A percentile compares a stretch with the other conserved stretches of the same genome.
phyloP scores from a whole-genome alignment of 2,888 invertebrate species.

The Cantharis rustica region DNA sequence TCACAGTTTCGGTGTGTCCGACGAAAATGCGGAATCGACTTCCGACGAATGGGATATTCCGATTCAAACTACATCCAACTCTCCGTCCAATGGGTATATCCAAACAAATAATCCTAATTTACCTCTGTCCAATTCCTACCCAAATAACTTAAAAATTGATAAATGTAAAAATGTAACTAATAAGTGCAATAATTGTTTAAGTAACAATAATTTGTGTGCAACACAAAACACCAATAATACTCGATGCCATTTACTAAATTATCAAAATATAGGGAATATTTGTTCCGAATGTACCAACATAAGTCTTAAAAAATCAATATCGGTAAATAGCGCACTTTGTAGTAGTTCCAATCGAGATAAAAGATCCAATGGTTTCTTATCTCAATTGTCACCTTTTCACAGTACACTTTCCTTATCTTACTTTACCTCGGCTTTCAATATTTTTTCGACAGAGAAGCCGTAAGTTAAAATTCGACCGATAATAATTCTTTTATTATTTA shows the following conservation, averaged over 20 bases:
- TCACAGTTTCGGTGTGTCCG: not conserved
- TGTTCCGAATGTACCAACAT: not conserved
- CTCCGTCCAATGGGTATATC: slow-evolving; percentile 34
- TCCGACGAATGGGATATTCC: slow-evolving; percentile 16
- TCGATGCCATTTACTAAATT: not conserved
- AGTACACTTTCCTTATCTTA: slow-evolving; percentile 40
- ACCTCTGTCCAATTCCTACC: slow-evolving; percentile 13
- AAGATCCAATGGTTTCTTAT: slow-evolving; percentile 4
- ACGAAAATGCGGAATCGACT: slow-evolving; percentile 1
- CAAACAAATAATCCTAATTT: not conserved
- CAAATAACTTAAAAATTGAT: not conserved
- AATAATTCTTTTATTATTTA: slow-evolving; percentile 6
- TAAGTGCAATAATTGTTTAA: slow-evolving; percentile 10
- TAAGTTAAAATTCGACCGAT: slow-evolving; percentile 33
- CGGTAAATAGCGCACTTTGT: slow-evolving; percentile 38
- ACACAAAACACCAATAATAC: not conserved
- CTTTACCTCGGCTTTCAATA: slow-evolving; percentile 41
- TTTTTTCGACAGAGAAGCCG: slow-evolving; percentile 41
- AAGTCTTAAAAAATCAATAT: slow-evolving; percentile 41
- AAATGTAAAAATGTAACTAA: not conserved
- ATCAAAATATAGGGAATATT: not conserved
- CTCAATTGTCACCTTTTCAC: slow-evolving; percentile 29
- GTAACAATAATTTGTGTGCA: slow-evolving; percentile 15
- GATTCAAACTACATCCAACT: slow-evolving; percentile 11
- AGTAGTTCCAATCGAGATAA: slow-evolving; percentile 16